These are phyloP conservation scores for Porites divaricata DNA, from an alignment of 92 coral and sea anemone species.

Conservation along the genomic window DNA sequence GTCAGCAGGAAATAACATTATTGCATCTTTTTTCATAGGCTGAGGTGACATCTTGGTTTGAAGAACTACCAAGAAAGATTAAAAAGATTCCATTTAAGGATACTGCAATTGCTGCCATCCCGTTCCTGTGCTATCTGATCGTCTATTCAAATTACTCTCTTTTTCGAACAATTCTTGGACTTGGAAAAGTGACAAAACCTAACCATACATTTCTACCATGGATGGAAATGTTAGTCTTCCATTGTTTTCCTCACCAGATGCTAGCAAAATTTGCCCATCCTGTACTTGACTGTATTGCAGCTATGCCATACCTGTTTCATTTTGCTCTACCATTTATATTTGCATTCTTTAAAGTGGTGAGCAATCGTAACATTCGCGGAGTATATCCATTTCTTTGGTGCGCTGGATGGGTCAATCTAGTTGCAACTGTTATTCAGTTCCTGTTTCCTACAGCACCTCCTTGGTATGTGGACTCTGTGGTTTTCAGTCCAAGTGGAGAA, in stretches of 20 bases:
- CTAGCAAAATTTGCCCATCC: slow-evolving; percentile 97
- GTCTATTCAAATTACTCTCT: slow-evolving; percentile 89
- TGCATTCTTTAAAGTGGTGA: slow-evolving; percentile 81
- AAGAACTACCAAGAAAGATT: slow-evolving; percentile 84
- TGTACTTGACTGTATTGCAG: slow-evolving; percentile 93
- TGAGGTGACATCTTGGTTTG: slow-evolving; percentile 86
- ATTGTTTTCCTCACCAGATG: slow-evolving; percentile 97
- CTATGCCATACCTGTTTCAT: slow-evolving; percentile 93
- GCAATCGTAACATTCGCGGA: slow-evolving; percentile 79
- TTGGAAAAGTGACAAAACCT: slow-evolving; percentile 78
- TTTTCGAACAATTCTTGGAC: slow-evolving; percentile 85
- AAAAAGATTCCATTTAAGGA: slow-evolving; percentile 85
- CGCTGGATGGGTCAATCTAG: slow-evolving; percentile 98
- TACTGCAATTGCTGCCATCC: slow-evolving; percentile 70
- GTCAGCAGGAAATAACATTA: too few species aligned
- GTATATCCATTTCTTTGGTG: slow-evolving; percentile 94
- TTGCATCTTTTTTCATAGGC: slow-evolving; percentile 67
- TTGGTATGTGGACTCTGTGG: slow-evolving; percentile 99
- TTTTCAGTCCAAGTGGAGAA: slow-evolving; percentile 88
- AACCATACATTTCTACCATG: slow-evolving; percentile 91
- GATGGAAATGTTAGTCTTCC: slow-evolving; percentile 94
- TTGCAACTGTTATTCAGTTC: slow-evolving; percentile 90
- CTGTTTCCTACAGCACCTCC: slow-evolving; percentile 98
- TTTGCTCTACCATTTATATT: slow-evolving; percentile 93
- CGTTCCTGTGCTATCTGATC: slow-evolving; percentile 79